Evolutionary conservation across 2,888 invertebrate genomes (phyloP).

Genomic region (Drosophila nr. perissopoda): DNA sequence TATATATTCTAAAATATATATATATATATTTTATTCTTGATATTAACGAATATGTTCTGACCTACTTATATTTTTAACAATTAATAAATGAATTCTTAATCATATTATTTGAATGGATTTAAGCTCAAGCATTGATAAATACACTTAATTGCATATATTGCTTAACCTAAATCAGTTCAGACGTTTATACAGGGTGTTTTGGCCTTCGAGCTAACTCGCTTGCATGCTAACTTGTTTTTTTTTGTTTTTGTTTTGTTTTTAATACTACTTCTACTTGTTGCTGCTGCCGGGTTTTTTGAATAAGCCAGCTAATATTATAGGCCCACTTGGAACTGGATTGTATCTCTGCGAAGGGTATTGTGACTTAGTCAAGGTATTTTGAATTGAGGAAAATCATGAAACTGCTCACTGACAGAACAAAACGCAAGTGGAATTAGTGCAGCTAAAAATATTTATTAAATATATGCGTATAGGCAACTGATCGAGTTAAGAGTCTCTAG

Average conservation of each 20-base stretch:
- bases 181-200: constrained; percentile 16
- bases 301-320: constrained; percentile 40
- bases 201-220: neutral
- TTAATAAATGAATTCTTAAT: neutral
- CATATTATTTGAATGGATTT: neutral
- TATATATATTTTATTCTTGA: neutral
- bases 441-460: neutral
- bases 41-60: neutral
- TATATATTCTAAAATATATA: no score
- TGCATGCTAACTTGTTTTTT: constrained; percentile 1
- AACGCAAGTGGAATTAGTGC: neutral
- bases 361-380: constrained; percentile 16
- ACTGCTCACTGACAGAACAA: neutral
- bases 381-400: neutral
- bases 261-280: constrained; percentile 19
- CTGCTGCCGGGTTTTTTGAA: constrained; percentile 23
- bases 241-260: neutral
- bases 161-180: neutral
- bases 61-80: neutral
- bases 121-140: neutral
- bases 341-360: constrained; percentile 30
- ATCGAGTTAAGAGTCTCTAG: neutral
- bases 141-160: neutral
- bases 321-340: constrained; percentile 25
- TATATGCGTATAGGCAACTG: neutral